phyloP scores from a whole-genome alignment of 2,113 vertebrate genomes.

The Calidris pugnax region DNA sequence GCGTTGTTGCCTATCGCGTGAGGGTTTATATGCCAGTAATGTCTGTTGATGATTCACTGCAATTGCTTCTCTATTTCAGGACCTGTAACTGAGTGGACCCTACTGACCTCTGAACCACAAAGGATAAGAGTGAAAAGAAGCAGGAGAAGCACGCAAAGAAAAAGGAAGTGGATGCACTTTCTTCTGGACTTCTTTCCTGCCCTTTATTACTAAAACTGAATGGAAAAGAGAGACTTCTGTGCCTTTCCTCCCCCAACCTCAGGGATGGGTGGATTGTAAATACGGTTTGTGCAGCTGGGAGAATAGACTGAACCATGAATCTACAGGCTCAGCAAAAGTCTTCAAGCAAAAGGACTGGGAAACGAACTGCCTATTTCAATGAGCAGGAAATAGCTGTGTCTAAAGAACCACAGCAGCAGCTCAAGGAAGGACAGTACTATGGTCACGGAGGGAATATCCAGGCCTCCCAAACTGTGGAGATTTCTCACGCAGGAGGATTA shows the following conservation, averaged over 20 bases:
- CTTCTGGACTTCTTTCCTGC: neutral
- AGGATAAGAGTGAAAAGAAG: conserved; percentile 39
- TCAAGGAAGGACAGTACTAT: conserved; percentile 86
- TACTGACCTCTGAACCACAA: conserved; percentile 29
- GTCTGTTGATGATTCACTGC: conserved; percentile 7
- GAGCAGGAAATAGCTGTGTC: conserved; percentile 79
- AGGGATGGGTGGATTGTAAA: conserved; percentile 55
- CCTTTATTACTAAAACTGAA: neutral
- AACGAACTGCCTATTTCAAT: conserved; percentile 88
- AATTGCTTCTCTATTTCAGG: conserved; percentile 57
- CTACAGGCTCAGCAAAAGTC: conserved; percentile 92
- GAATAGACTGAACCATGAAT: conserved; percentile 85
- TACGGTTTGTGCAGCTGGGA: neutral
- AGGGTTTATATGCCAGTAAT: neutral
- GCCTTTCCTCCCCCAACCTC: conserved; percentile 16
- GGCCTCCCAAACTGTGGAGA: conserved; percentile 78
- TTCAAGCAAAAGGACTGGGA: conserved; percentile 89
- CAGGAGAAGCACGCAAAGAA: neutral
- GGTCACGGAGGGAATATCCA: conserved; percentile 71
- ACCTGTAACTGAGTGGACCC: conserved; percentile 8
- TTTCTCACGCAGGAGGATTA: conserved; percentile 68
- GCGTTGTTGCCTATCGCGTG: neutral
- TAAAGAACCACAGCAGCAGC: conserved; percentile 83
- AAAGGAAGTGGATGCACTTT: conserved; percentile 23
- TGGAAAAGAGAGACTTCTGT: neutral